Percentiles rank a stretch among this genome's conserved stretches.
These are phyloP conservation scores for Leptarthrus brevirostris DNA, from an alignment of 2,888 invertebrate genomes.

Conservation along the genomic window DNA sequence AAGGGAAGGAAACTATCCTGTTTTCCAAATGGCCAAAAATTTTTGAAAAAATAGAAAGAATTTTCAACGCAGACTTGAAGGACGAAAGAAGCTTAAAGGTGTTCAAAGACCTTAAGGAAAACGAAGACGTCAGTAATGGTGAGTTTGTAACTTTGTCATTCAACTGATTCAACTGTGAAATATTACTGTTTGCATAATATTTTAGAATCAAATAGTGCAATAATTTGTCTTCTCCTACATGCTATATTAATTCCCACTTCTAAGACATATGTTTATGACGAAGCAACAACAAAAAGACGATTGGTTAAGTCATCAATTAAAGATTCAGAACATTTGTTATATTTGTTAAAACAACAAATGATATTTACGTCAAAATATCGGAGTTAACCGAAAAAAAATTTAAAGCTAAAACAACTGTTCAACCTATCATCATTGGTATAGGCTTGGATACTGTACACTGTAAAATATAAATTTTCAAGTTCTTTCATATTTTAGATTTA, in stretches of 20 bases:
- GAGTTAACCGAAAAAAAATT: background rate
- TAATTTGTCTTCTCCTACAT: background rate
- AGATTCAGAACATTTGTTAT: slow-evolving; percentile 11
- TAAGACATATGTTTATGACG: background rate
- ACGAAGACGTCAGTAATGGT: too few relatives aligned
- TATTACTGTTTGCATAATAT: too few relatives aligned
- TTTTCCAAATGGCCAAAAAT: too few relatives aligned
- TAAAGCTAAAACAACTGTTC: background rate
- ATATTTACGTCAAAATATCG: background rate
- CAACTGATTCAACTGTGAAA: too few relatives aligned
- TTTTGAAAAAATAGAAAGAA: too few relatives aligned
- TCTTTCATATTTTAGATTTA: background rate
- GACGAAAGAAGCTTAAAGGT: too few relatives aligned
- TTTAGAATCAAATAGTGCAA: background rate
- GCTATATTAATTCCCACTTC: background rate
- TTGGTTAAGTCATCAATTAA: background rate
- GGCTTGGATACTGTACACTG: background rate
- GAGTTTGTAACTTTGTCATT: too few relatives aligned
- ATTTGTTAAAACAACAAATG: background rate
- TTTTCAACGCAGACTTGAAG: too few relatives aligned
- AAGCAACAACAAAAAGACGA: background rate
- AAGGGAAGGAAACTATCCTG: background rate
- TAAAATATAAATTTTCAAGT: background rate
- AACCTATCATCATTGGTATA: background rate
- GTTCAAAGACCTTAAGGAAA: too few relatives aligned